Base-by-base conservation (phyloP, 2,113 vertebrate species). In the Lepidothrix coronata region DNA sequence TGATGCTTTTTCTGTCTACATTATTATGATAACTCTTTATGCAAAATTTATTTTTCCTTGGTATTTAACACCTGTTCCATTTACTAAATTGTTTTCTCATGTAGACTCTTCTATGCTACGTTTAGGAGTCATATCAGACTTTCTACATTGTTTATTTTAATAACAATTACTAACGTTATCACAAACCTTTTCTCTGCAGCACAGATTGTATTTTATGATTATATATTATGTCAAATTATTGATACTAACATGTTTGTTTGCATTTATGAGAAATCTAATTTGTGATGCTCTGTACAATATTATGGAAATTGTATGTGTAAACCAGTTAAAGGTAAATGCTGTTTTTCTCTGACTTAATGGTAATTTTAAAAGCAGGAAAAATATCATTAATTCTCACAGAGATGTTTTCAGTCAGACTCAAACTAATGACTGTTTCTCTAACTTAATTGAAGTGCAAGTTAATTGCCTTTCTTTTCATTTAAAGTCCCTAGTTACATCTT, bases 351-450 rank as follows among this genome's bases (percentile, higher is more conserved):
- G 31, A 46, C 49, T 73, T 91, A 66, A 87, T n/a, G 9, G 16
- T 19, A 88, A 92, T 92, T 81, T 88, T 89, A 41, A 89, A 85
- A 72, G 35, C 10, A 77, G 28, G 24, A 39, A 88, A 93, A 92
- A 46, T 33, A 55, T 5, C 62, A 43, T 37, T 87, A 95, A 85
- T 89, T 78, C 46, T 85, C 30, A 80, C 43, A 66, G 43, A 92
- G 28, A 37, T 85, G 43, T 88, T 94, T 97, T 92, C 59, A 95
- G 44, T 77, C 31, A 83, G 84, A 41, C 5, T 78, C 72, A 95
- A 92, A 93, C 20, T 58, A 85, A 90, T 39, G 23, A 51, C 8
- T 9, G 33, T 51, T 77, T 78, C 61, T 51, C 35, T 79, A 74
- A 91, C 39, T 63, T 68, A 88, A 92, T 33, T 95, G 70, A 68